Base-by-base conservation (phyloP, 2,888 invertebrate species). In the Parnassius smintheus region DNA sequence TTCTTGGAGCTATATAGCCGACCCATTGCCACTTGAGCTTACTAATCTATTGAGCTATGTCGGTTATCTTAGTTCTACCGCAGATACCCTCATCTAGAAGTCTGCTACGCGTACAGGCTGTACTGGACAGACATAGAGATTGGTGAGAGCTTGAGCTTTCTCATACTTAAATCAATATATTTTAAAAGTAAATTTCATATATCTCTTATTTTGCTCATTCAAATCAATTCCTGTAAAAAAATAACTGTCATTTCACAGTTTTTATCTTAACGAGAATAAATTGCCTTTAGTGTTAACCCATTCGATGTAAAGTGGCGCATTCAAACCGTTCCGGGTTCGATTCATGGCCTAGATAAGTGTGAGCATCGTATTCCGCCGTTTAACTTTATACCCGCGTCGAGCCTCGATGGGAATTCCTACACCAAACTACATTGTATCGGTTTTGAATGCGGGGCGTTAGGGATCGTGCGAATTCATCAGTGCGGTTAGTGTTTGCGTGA, bases 301-400 rank as follows among this genome's bases (percentile, higher is more conserved):
- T 48, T 56, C 50, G 25, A 50, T 13, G 45, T 51, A 57, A 52
- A 48, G 52, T 48, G 45, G 50, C 50, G 56, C 45, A 46, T 54
- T 54, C 48, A 9, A 22, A 42, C 42, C 44, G 65, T 66, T 66
- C 66, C 66, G 65, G 67, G 67, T 67, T 67, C 65, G 67, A 67
- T 68, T 60, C 65, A 68, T 65, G 66, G 62, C 62, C 54, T 61
- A 62, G 66, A 68, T 64, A 66, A 60, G 59, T 56, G 59, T 53
- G 54, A 54, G 58, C 62, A 58, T 58, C 62, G 62, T 58, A 57
- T 62, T 57, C 62, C 57, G 62, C 57, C 57, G 62, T 56, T 60
- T 59, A 59, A 48, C 46, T 53, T 59, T 46, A 53, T 55, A 46
- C 56, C 55, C 42, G 58, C 58, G 11, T 49, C 44, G 49, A 53